Base-by-base conservation (phyloP, 2,888 invertebrate genomes). In the Trachelus stipa region DNA sequence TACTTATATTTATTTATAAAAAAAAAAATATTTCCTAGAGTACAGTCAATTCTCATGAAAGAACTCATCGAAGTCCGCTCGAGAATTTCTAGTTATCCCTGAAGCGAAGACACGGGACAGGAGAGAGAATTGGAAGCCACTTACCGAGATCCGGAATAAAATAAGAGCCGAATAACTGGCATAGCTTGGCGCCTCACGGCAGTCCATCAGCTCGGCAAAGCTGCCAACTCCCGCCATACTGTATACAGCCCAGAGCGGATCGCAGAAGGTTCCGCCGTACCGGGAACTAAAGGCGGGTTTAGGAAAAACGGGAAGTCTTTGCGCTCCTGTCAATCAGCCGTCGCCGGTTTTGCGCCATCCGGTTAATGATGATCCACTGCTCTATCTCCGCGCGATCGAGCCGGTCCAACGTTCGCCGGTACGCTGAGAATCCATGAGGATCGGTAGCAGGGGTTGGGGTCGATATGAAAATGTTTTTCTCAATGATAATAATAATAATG, bases 341-440 rank as follows among this genome's bases (percentile, higher is more conserved):
- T 87, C 87, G 84, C 77, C 83, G 88, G 90, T 89, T 90, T 89
- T 90, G 89, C 85, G 83, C 86, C 83, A 85, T 85, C 86, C 85
- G 86, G 87, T 88, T 90, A 90, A 90, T 88, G 90, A 90, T 89
- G 90, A 90, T 90, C 89, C 89, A 88, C 89, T 89, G 88, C 89
- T 88, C 87, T 88, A 88, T 90, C 88, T 88, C 74, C 74, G 78
- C 79, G 80, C 78, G 85, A 87, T 87, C 86, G 82, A 82, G 74
- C 9, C 2, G 56, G 23, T 56, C 56, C 56, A 9, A 23, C 23
- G 56, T 23, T 56, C 23, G 6, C 56, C 9, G 56, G 56, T 23
- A 56, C 56, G 56, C 9, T 2, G 56, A 56, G 56, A 56, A 56
- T 56, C 23, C 56, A 23, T 9, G 23, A 23, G 56, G 56, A 23